Base-by-base conservation (phyloP, 2,797 vertebrate species). In the Schizothorax lantsangensis region DNA sequence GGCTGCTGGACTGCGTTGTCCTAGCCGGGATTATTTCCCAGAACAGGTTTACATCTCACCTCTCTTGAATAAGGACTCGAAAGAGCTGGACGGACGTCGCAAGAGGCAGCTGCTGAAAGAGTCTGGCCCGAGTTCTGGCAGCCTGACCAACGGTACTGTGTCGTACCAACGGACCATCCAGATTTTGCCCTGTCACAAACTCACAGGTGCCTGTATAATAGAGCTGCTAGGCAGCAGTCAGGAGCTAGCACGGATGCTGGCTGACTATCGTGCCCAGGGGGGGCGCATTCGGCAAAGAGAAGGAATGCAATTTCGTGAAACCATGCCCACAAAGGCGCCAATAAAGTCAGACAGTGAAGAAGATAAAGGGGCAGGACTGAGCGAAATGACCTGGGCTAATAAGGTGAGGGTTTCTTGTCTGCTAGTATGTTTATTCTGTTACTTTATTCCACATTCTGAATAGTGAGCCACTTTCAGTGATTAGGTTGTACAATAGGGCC, bases 11-110 rank as follows among this genome's bases (percentile, higher is more conserved):
- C 96, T 97, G 94, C 95, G 94, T 54, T 99, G 98, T 89, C 97
- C 97, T 69, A 97, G 97, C 87, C 95, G 98, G 69, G 98, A 99
- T 12, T 99, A 99, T 91, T 99, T 99, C 90, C 96, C 97, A 0
- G 98, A 99, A 82, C 92, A 96, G 92, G 97, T 99, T 75, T 99
- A 97, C 85, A 94, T 97, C 57, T 99, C 98, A 82, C 97, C 97
- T 71, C 96, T 99, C 12, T 95, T 99, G 74, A 97, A 97, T 92
- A 99, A 99, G 89, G 98, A 99, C 62, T 93, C 97, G 36, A 99
- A 96, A 86, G 98, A 99, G 82, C 84, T 97, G 89, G 98, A 99
- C 43, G 95, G 96, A 26, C 96, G 98, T 69, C 95, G 97, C 81
- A 99, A 99, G 92, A 97, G 95, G 26, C 98, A 97, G 68, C 93